Evolutionary conservation across 35 echinoderm and acorn worm species (phyloP).

Genomic region (Ptychodera flava): DNA sequence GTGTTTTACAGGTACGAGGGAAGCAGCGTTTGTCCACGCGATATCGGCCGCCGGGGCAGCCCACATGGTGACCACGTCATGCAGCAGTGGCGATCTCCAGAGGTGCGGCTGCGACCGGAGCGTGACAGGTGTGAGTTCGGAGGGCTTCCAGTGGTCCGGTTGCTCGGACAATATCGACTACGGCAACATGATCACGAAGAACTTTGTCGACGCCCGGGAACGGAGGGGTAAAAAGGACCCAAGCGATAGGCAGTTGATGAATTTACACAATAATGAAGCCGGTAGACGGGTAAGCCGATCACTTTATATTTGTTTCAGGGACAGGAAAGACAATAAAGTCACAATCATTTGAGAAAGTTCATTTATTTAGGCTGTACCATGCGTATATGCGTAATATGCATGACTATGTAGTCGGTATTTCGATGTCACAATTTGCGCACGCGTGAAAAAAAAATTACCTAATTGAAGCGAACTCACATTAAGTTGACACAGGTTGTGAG

Average conservation of each 20-base stretch:
- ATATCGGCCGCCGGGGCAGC: constrained; percentile 81
- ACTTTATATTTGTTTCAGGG: background rate
- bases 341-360: no score
- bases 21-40: constrained; percentile 88
- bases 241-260: constrained; percentile 69
- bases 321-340: background rate
- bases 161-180: constrained; percentile 93
- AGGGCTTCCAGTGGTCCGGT: constrained; percentile 87
- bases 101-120: constrained; percentile 92
- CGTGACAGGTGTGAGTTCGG: constrained; percentile 51
- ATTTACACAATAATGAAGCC: constrained; percentile 97
- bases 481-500: no score
- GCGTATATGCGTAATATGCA: no score
- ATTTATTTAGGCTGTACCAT: no score
- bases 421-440: no score
- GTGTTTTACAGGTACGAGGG: constrained; percentile 86
- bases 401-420: no score
- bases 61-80: constrained; percentile 72
- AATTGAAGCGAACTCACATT: no score
- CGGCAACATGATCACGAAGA: constrained; percentile 75
- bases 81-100: constrained; percentile 79
- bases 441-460: no score
- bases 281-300: constrained; percentile 69
- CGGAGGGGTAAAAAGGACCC: constrained; percentile 41
- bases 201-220: constrained; percentile 87